Conservation (phyloP, 1,140 invertebrate genomes). For the Acyrthosiphon pisum region DNA sequence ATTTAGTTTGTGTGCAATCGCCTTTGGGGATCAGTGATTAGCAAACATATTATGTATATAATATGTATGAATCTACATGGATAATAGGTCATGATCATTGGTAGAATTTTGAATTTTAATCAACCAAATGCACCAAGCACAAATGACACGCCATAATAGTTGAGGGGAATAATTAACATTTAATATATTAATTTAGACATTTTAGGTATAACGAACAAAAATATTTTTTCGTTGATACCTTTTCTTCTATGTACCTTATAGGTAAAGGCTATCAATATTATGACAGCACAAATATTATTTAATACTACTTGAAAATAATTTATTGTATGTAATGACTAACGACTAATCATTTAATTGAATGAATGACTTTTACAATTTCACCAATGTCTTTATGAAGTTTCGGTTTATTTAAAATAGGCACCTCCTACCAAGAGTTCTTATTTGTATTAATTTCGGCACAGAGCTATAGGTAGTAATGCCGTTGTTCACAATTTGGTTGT, state of each 20-base stretch:
- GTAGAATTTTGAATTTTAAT: neutral
- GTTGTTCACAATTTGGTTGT: neutral
- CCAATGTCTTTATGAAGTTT: neutral
- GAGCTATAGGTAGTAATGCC: too few species aligned
- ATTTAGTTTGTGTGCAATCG: neutral
- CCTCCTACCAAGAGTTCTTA: too few species aligned
- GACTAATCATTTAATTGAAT: neutral
- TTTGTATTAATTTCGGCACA: neutral
- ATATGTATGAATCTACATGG: neutral
- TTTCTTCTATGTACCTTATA: neutral
- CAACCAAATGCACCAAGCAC: neutral
- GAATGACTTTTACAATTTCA: neutral
- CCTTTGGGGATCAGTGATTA: neutral
- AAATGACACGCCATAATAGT: neutral
- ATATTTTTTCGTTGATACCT: neutral
- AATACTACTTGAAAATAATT: neutral
- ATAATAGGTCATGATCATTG: neutral
- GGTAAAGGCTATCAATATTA: neutral
- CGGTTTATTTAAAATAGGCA: neutral
- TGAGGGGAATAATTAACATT: neutral
- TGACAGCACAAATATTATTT: neutral
- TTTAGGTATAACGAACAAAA: neutral
- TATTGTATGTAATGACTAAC: neutral
- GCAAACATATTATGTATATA: neutral
- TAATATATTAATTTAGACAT: neutral